A percentile compares a stretch with the other conserved stretches of the same genome.
phyloP scores from a whole-genome alignment of 2,113 vertebrate species.

The Ariopsis seemanni region DNA sequence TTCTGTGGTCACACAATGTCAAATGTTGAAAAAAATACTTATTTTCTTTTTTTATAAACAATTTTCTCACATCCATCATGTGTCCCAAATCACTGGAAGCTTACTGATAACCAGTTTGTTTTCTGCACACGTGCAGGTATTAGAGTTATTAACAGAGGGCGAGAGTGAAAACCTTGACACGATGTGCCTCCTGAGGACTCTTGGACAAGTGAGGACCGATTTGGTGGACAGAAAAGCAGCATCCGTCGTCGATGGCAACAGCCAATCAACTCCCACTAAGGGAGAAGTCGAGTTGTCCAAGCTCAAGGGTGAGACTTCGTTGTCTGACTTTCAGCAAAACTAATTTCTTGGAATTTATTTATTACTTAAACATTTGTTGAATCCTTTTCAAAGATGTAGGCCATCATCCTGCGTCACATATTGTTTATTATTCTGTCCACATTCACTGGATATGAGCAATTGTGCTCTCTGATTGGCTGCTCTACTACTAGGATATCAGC shows the following conservation, averaged over 20 bases:
- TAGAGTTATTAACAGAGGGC: conserved; percentile 83
- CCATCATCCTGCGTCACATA: neutral
- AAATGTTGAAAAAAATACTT: too few relatives aligned
- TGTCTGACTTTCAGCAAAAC: neutral
- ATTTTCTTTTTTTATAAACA: neutral
- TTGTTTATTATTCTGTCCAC: too few relatives aligned
- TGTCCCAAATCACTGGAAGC: neutral
- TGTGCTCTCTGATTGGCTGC: too few relatives aligned
- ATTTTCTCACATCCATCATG: neutral
- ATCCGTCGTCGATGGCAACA: conserved; percentile 28
- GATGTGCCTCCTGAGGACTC: conserved; percentile 80
- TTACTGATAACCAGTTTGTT: neutral
- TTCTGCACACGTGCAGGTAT: conserved; percentile 65
- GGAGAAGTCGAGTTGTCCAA: conserved; percentile 32
- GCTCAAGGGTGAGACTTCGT: conserved; percentile 49
- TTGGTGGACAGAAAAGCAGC: conserved; percentile 74
- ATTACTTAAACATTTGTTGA: neutral
- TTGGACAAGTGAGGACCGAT: conserved; percentile 88
- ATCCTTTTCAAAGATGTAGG: too few relatives aligned
- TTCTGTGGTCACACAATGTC: conserved; percentile 49
- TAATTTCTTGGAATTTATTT: neutral
- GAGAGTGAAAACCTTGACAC: conserved; percentile 79
- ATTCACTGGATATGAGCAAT: too few relatives aligned
- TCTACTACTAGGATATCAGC: too few relatives aligned
- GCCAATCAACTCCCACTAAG: conserved; percentile 36